Evolutionary conservation across 2,797 vertebrate genomes (phyloP).

Genomic region (Eutrigla gurnardus): DNA sequence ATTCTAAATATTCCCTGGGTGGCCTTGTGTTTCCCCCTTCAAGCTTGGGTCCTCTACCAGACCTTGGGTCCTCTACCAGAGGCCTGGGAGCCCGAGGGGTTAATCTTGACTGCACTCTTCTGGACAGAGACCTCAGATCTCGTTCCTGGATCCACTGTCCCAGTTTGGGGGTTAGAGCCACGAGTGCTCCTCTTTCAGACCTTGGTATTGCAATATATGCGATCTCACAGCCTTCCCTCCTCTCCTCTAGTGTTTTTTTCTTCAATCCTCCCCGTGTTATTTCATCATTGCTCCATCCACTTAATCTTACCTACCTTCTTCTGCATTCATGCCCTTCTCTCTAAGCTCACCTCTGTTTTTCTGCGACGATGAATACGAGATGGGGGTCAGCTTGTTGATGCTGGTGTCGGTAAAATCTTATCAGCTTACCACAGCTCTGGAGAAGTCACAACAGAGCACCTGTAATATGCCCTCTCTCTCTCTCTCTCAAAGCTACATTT

Average conservation of each 20-base stretch:
- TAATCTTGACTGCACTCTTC: no score
- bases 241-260: slow-evolving; percentile 13
- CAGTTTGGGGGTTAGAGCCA: no score
- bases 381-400: slow-evolving; percentile 60
- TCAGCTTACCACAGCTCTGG: slow-evolving; percentile 58
- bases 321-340: slow-evolving; percentile 14
- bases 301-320: slow-evolving; percentile 33
- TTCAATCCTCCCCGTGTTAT: slow-evolving; percentile 24
- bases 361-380: slow-evolving; percentile 60
- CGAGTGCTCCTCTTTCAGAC: no score
- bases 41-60: no score
- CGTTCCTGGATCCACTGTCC: no score
- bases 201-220: not conserved
- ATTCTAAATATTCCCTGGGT: no score
- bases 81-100: no score
- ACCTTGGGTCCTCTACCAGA: no score
- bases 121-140: no score
- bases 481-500: slow-evolving; percentile 5
- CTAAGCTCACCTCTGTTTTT: slow-evolving; percentile 35
- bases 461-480: slow-evolving; percentile 30
- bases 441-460: slow-evolving; percentile 38
- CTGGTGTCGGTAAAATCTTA: slow-evolving; percentile 68
- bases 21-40: not conserved
- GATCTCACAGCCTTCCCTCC: slow-evolving; percentile 18
- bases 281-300: slow-evolving; percentile 30